Percentiles rank a stretch among this genome's conserved stretches.
phyloP scores from a whole-genome alignment of 2,797 vertebrate species.

The Centroberyx gerrardi region DNA sequence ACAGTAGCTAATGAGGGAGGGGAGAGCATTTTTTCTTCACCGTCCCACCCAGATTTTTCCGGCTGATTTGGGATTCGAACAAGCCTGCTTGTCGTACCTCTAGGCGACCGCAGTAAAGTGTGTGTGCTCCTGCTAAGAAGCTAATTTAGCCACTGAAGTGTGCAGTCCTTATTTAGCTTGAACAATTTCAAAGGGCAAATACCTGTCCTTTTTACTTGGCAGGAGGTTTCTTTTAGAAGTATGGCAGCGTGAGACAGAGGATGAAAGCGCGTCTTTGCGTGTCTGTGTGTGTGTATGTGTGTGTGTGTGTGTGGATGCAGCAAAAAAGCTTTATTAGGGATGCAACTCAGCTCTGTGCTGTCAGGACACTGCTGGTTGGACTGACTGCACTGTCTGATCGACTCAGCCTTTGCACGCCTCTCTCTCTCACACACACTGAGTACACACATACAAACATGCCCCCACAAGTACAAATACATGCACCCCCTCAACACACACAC shows the following conservation, averaged over 20 bases:
- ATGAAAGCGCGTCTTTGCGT: constrained; percentile 9
- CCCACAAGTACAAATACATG: not conserved
- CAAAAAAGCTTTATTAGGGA: constrained; percentile 32
- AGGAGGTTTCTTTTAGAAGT: constrained; percentile 17
- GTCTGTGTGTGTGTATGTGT: constrained; percentile 2
- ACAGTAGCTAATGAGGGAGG: too few species aligned
- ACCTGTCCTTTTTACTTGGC: constrained; percentile 23
- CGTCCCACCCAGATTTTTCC: too few species aligned
- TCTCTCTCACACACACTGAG: constrained; percentile 16
- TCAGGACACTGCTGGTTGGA: constrained; percentile 27
- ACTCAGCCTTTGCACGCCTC: constrained; percentile 26
- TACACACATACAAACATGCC: constrained; percentile 7
- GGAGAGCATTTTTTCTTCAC: too few species aligned
- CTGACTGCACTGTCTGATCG: not conserved
- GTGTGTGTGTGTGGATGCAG: constrained; percentile 26
- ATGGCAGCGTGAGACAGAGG: constrained; percentile 12
- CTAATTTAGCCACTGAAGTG: constrained; percentile 29
- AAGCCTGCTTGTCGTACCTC: constrained; percentile 23
- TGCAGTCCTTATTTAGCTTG: constrained; percentile 42
- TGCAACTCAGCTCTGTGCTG: constrained; percentile 46
- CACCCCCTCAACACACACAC: not conserved
- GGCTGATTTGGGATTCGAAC: not conserved
- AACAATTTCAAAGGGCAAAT: constrained; percentile 40
- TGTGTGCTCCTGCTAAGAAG: constrained; percentile 10
- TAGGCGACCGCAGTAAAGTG: constrained; percentile 34